Evolutionary conservation across 2,113 vertebrate species (phyloP), one percentile per base, ranked within the genome.

Genomic region (Trochalopteron elliotii): DNA sequence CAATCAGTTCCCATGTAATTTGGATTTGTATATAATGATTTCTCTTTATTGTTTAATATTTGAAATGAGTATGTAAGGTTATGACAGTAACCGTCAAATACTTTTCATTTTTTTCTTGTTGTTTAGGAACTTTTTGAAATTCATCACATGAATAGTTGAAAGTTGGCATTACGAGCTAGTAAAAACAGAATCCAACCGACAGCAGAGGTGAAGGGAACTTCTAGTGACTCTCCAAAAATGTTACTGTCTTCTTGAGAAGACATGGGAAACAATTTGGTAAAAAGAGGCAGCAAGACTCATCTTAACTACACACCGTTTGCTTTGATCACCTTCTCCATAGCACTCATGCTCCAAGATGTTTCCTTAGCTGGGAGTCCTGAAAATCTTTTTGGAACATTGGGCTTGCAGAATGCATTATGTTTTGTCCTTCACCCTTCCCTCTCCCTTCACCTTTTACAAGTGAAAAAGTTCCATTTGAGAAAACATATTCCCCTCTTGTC

Each of bases 141-240:
- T 74, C 50, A 68, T 42, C 60, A 88, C 89, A 82, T 93, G 87
- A 96, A 84, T 80, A 93, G 68, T 55, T 83, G 92, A 95, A 96
- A 97, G 94, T 33, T 89, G 88, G 69, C 79, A 74, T 59, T 89
- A 84, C 37, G 67, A 86, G n/a, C 67, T 87, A 96, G 53, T 83
- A 89, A 87, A 95, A 96, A 33, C 75, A 91, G 27, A 95, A 88
- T 45, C 55, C 57, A 90, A 81, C 60, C 88, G 35, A 65, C 14
- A 79, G 82, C 56, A 87, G 65, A 92, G 79, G 42, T 63, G 42
- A 78, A 91, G 30, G 47, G 70, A 78, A 83, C 86, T 92, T 88
- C 33, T 82, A 70, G 57, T 87, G 31, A 80, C 84, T 82, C 31
- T 84, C 81, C 10, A 49, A 60, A 94, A 19, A 81, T 93, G 69